Percentiles rank a stretch among this genome's conserved stretches.
Conservation (phyloP, 1,140 invertebrate genomes). For the Aphidius ervi region DNA sequence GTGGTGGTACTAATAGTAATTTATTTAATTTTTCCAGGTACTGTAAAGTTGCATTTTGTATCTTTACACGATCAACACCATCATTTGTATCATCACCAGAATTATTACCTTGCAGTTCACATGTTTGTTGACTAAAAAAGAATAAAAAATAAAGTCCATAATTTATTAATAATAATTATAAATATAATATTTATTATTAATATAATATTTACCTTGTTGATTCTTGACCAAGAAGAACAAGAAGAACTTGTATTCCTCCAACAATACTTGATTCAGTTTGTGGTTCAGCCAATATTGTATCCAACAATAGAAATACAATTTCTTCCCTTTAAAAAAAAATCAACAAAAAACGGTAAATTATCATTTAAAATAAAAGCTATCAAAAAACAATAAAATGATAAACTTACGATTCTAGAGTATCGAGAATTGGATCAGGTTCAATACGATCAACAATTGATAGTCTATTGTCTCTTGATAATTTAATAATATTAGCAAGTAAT, state of each 20-base stretch:
- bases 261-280: slow-evolving; percentile 71
- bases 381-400: background rate
- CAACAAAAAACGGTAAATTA: slow-evolving; percentile 33
- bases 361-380: background rate
- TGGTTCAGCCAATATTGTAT: slow-evolving; percentile 66
- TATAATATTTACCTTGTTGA: slow-evolving; percentile 19
- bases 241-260: slow-evolving; percentile 73
- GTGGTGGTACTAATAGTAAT: slow-evolving; percentile 68
- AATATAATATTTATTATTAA: background rate
- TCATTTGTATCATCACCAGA: slow-evolving; percentile 36
- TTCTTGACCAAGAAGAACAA: slow-evolving; percentile 64
- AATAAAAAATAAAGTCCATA: too few relatives aligned
- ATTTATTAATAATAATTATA: background rate
- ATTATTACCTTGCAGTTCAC: slow-evolving; percentile 28
- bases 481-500: slow-evolving; percentile 77
- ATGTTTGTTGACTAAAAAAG: slow-evolving; percentile 24
- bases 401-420: slow-evolving; percentile 70
- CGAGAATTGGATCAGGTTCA: slow-evolving; percentile 64
- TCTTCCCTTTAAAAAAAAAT: slow-evolving; percentile 55
- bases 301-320: slow-evolving; percentile 63
- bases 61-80: slow-evolving; percentile 39
- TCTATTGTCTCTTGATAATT: slow-evolving; percentile 64
- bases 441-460: slow-evolving; percentile 57
- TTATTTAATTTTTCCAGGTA: slow-evolving; percentile 69
- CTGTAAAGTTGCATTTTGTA: slow-evolving; percentile 61